phyloP scores from a whole-genome alignment of 2,113 vertebrate genomes.

The Leptobrachium leishanense region DNA sequence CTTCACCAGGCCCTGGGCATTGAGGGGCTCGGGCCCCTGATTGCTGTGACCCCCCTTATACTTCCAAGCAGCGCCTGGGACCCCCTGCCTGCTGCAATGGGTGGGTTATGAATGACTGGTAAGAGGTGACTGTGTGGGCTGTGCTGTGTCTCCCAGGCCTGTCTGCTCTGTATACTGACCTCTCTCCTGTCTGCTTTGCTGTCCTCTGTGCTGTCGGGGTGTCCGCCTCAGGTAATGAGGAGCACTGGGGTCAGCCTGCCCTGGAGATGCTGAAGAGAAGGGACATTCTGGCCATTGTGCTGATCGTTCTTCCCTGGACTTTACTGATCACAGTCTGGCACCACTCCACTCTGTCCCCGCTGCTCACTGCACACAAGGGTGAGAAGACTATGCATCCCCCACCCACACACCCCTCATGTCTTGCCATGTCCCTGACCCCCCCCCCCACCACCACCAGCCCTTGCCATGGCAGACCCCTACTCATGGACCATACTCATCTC shows the following conservation, averaged over 20 bases:
- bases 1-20: conserved; percentile 57
- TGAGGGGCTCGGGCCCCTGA: conserved; percentile 41
- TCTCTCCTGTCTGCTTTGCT: conserved; percentile 58
- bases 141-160: conserved; percentile 50
- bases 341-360: conserved; percentile 92
- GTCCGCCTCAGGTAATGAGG: conserved; percentile 88
- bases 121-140: conserved; percentile 64
- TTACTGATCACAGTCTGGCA: conserved; percentile 99
- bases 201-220: conserved; percentile 62
- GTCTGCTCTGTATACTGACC: conserved; percentile 66
- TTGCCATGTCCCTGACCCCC: conserved; percentile 5
- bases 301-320: conserved; percentile 98
- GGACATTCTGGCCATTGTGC: conserved; percentile 96
- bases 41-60: conserved; percentile 49
- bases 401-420: neutral
- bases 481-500: neutral
- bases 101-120: conserved; percentile 86
- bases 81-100: conserved; percentile 81
- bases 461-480: neutral
- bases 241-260: conserved; percentile 90
- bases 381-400: conserved; percentile 59
- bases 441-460: neutral
- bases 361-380: conserved; percentile 95
- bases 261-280: conserved; percentile 99
- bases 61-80: conserved; percentile 61